These are phyloP conservation scores for Mus pahari DNA, from an alignment of 2,113 vertebrate genomes.

Conservation along the genomic window DNA sequence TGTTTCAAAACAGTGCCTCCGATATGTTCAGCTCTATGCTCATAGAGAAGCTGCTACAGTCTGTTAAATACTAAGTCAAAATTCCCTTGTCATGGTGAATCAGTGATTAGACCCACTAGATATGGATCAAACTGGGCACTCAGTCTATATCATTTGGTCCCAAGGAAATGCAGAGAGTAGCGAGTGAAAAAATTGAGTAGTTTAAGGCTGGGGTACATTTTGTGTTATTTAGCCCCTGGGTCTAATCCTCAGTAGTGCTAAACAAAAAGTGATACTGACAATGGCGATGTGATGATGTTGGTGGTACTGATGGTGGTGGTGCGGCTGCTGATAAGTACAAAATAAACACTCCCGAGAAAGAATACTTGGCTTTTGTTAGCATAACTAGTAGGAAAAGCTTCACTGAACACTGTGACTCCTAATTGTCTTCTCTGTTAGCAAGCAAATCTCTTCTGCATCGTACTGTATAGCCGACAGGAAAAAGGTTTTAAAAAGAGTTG, in stretches of 20 bases:
- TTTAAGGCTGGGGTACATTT: background rate
- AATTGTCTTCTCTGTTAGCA: constrained; percentile 57
- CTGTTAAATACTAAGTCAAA: constrained; percentile 57
- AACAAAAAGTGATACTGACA: background rate
- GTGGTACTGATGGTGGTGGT: background rate
- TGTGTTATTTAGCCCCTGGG: no score
- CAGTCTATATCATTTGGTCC: background rate
- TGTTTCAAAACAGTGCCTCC: constrained; percentile 47
- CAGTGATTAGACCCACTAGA: constrained; percentile 37
- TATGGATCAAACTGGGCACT: constrained; percentile 12
- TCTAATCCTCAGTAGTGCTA: background rate
- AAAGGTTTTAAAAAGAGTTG: background rate
- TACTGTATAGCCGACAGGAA: constrained; percentile 22
- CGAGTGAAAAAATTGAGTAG: background rate
- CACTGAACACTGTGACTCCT: background rate
- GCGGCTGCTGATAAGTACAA: background rate
- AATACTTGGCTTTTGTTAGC: constrained; percentile 44
- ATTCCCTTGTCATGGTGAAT: background rate
- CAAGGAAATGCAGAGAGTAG: background rate
- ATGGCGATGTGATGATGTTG: background rate
- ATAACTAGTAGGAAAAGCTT: constrained; percentile 31
- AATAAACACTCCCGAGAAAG: background rate
- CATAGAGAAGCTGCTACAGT: constrained; percentile 29
- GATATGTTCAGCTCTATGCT: constrained; percentile 46
- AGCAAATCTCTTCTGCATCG: constrained; percentile 35